These are phyloP conservation scores for Drosophila elegans DNA, from an alignment of 1,140 invertebrate genomes.

Conservation along the genomic window DNA sequence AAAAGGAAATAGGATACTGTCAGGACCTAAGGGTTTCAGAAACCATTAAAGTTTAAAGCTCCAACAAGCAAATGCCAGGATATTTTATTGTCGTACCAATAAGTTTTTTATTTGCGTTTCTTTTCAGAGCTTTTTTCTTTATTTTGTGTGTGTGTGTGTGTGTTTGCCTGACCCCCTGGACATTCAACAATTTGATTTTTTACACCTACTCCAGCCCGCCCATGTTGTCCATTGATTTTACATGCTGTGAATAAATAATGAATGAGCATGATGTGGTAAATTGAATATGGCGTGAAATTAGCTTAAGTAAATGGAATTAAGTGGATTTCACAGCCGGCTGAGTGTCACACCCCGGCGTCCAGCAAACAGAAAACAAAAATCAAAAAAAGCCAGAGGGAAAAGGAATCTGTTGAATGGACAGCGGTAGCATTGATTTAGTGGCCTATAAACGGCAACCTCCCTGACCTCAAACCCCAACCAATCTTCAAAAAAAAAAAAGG, in stretches of 20 bases:
- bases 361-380: slow-evolving; percentile 5
- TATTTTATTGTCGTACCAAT: not conserved
- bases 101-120: slow-evolving; percentile 6
- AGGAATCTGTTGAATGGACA: slow-evolving; percentile 24
- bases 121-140: slow-evolving; percentile 3
- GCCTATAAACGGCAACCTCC: slow-evolving; percentile 47
- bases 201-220: slow-evolving; percentile 8
- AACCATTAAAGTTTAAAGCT: no score
- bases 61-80: not conserved
- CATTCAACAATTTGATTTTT: slow-evolving; percentile 77
- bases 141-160: slow-evolving; percentile 9
- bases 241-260: slow-evolving; percentile 83
- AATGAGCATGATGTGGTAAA: slow-evolving; percentile 82
- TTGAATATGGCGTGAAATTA: slow-evolving; percentile 83
- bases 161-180: slow-evolving; percentile 14
- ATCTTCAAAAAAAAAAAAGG: slow-evolving; percentile 7
- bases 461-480: slow-evolving; percentile 15
- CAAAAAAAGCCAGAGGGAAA: not conserved
- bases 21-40: no score
- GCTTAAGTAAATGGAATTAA: slow-evolving; percentile 84
- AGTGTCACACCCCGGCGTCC: slow-evolving; percentile 25
- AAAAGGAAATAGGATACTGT: no score
- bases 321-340: slow-evolving; percentile 74
- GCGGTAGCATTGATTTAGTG: slow-evolving; percentile 51
- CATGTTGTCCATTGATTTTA: slow-evolving; percentile 73